phyloP scores from a whole-genome alignment of 2,888 invertebrate genomes.

The Synanthedon formicaeformis region DNA sequence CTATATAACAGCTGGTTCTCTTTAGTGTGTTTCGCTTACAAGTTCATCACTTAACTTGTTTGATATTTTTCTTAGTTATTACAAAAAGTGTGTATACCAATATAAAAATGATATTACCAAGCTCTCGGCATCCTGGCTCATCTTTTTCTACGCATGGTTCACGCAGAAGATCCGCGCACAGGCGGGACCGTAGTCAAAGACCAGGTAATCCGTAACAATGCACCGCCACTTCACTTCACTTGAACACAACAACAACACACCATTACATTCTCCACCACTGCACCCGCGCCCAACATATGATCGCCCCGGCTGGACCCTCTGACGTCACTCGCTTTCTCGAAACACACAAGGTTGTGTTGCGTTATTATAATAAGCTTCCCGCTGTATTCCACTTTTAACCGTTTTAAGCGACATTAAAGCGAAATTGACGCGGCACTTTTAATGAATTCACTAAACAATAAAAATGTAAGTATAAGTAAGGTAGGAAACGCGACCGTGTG shows the following conservation, averaged over 20 bases:
- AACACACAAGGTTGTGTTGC: constrained; percentile 45
- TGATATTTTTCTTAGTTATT: not conserved
- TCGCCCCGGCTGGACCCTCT: constrained; percentile 55
- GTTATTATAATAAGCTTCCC: constrained; percentile 14
- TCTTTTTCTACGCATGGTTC: constrained; percentile 78
- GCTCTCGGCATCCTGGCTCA: constrained; percentile 79
- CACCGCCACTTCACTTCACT: constrained; percentile 54
- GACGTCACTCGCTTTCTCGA: constrained; percentile 67
- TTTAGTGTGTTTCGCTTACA: too few relatives aligned
- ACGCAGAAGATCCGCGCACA: constrained; percentile 49
- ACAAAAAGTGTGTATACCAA: constrained; percentile 7
- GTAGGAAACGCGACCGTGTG: constrained; percentile 51
- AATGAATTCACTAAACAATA: constrained; percentile 27
- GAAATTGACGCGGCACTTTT: constrained; percentile 21
- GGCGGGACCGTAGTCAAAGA: constrained; percentile 34
- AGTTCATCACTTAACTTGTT: not conserved
- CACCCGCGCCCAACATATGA: constrained; percentile 70
- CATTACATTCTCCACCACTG: constrained; percentile 62
- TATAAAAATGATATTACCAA: constrained; percentile 72
- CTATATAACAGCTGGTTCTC: not conserved
- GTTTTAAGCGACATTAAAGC: constrained; percentile 23
- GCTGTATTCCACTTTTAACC: constrained; percentile 16
- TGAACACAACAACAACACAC: constrained; percentile 53
- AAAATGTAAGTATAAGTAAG: constrained; percentile 40
- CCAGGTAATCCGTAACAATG: constrained; percentile 47